Evolutionary conservation across 2,888 invertebrate species (phyloP).

Genomic region (Chymomyza fuscimana): DNA sequence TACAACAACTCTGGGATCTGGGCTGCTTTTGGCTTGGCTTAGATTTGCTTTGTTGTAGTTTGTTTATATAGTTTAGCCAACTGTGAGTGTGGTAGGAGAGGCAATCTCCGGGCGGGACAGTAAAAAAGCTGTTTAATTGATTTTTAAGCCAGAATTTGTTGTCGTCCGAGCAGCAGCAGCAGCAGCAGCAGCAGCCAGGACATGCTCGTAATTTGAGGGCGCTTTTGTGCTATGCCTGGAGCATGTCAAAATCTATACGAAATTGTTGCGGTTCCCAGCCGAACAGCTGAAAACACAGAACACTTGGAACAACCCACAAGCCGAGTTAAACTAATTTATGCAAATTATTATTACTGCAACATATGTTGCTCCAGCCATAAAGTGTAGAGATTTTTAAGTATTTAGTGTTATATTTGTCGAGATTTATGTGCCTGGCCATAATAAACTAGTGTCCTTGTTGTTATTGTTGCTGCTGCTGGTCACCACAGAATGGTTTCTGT

Average conservation of each 20-base stretch:
- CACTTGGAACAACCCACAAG: slow-evolving; percentile 16
- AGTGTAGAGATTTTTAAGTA: slow-evolving; percentile 71
- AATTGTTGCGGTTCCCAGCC: slow-evolving; percentile 61
- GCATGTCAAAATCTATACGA: slow-evolving; percentile 70
- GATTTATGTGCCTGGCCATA: slow-evolving; percentile 58
- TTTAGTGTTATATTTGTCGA: slow-evolving; percentile 68
- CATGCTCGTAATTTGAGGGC: slow-evolving; percentile 43
- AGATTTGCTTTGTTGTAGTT: slow-evolving; percentile 23
- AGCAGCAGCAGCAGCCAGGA: background rate
- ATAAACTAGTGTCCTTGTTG: slow-evolving; percentile 52
- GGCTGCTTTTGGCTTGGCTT: slow-evolving; percentile 38
- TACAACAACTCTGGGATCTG: slow-evolving; percentile 53
- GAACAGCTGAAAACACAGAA: background rate
- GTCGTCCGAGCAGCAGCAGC: slow-evolving; percentile 25
- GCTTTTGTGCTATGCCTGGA: slow-evolving; percentile 48
- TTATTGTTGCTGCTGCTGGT: background rate
- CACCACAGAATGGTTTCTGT: slow-evolving; percentile 15
- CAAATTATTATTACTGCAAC: slow-evolving; percentile 72
- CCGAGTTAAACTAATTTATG: slow-evolving; percentile 65
- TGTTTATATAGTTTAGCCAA: background rate
- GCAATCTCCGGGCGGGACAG: slow-evolving; percentile 35
- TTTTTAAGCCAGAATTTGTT: slow-evolving; percentile 70
- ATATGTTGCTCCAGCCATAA: slow-evolving; percentile 65
- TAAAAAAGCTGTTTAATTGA: slow-evolving; percentile 72
- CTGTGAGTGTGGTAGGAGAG: background rate